Evolutionary conservation across 64 coral and sea anemone species (phyloP), one percentile per base, ranked within the genome.

Genomic region (Pocillopora damicornis): DNA sequence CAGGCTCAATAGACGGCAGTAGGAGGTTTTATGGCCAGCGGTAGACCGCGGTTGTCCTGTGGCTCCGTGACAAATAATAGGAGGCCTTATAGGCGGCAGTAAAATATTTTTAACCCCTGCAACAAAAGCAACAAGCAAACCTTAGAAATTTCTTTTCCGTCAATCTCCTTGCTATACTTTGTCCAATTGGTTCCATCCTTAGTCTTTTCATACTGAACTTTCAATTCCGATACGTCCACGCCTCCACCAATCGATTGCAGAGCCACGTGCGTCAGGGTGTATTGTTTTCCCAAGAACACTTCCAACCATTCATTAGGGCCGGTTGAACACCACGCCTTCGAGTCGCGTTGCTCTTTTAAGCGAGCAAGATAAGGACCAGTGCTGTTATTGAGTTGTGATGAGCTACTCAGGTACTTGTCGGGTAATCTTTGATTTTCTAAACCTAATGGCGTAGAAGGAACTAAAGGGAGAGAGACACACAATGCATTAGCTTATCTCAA

Each of bases 241-340:
- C 23, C 67, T 71, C 5, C 38, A 22, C 20, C 58, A 14, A 51
- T 5, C 16, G 22, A 20, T 60, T 79, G 77, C 25, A 79, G 18
- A 60, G 77, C 77, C 13, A 79, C 2, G 42, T 79, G 57, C 18
- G 77, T 79, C 22, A 79, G 34, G 15, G 77, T 79, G 77, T 79
- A 79, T 25, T 79, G 77, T 60, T 60, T 79, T 10, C 58, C 77
- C 56, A 79, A 23, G 22, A 60, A 61, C 42, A 79, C 77, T 60
- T 79, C 22, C 58, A 79, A 20, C 77, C 77, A 79, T 30, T 57
- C 57, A 79, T n/a, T 79, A 23, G 56, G 22, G 13, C 20, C 56
- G 25, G 17, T 20, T 12, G 77, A 79, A 34, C 77, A 79, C 77
- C 77, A 79, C 20, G 22, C 18, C 67, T 23, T 18, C 10, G 4